These are phyloP conservation scores for Triplophysa bombifrons DNA, from an alignment of 2,797 vertebrate species.

Conservation along the genomic window DNA sequence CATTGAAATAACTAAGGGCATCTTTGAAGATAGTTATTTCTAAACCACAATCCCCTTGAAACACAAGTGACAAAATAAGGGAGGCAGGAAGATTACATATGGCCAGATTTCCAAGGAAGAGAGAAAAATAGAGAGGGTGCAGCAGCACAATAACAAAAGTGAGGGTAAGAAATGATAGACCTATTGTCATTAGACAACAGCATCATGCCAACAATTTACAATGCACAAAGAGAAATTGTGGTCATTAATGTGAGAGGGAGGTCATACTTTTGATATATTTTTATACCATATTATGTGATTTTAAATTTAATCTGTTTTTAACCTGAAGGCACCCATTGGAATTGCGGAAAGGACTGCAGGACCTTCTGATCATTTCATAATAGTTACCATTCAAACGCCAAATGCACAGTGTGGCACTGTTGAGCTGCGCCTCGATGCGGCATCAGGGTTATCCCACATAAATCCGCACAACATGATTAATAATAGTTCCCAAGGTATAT, in stretches of 20 bases:
- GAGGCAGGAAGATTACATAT: constrained; percentile 36
- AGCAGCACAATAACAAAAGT: background rate
- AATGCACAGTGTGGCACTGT: constrained; percentile 62
- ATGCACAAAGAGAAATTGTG: too few species aligned
- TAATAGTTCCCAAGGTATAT: constrained; percentile 53
- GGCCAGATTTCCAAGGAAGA: background rate
- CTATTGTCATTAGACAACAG: background rate
- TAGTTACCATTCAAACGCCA: background rate
- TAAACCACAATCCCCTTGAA: constrained; percentile 37
- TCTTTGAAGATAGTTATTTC: constrained; percentile 22
- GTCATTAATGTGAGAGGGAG: background rate
- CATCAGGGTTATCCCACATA: constrained; percentile 35
- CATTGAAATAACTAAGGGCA: constrained; percentile 35
- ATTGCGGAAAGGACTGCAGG: background rate
- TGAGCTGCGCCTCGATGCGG: constrained; percentile 48
- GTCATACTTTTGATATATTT: background rate
- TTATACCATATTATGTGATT: background rate
- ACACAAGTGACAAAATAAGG: constrained; percentile 51
- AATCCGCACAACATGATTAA: constrained; percentile 51
- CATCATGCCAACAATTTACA: background rate
- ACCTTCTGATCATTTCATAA: background rate
- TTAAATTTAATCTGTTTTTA: background rate
- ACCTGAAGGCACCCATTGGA: background rate
- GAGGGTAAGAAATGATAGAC: background rate
- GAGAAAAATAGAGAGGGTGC: background rate